A percentile compares a stretch with the other conserved stretches of the same genome.
These are phyloP conservation scores for Tetrao urogallus DNA, from an alignment of 2,113 vertebrate genomes.

Conservation along the genomic window DNA sequence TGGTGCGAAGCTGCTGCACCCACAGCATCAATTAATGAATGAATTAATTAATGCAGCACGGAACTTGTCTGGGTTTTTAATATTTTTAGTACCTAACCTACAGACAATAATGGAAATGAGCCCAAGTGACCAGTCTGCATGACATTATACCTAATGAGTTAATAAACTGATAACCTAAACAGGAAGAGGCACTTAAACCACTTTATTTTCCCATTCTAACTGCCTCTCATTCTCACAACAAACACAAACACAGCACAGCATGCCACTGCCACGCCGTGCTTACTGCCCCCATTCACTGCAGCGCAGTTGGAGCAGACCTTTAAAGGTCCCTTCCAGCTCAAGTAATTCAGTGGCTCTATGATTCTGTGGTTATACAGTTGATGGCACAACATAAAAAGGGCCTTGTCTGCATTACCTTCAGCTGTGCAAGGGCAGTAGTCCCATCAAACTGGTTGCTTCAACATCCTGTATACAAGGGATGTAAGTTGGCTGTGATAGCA, in stretches of 20 bases:
- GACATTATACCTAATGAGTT: neutral
- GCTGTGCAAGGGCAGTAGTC: neutral
- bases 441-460: neutral
- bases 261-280: fast-evolving
- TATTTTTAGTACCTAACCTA: neutral
- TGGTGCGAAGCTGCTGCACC: neutral
- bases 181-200: neutral
- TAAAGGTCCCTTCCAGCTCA: too few species aligned
- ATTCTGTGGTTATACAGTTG: neutral
- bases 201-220: neutral
- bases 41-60: neutral
- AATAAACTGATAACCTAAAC: neutral
- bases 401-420: neutral
- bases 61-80: neutral
- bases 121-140: neutral
- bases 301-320: too few species aligned
- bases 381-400: neutral
- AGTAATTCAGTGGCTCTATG: too few species aligned
- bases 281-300: too few species aligned
- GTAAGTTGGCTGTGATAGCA: neutral
- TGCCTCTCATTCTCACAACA: neutral
- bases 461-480: neutral
- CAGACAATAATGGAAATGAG: neutral
- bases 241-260: neutral
- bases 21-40: too few species aligned